These are phyloP conservation scores for Leptopilina syphax DNA, from an alignment of 2,888 invertebrate genomes.

Conservation along the genomic window DNA sequence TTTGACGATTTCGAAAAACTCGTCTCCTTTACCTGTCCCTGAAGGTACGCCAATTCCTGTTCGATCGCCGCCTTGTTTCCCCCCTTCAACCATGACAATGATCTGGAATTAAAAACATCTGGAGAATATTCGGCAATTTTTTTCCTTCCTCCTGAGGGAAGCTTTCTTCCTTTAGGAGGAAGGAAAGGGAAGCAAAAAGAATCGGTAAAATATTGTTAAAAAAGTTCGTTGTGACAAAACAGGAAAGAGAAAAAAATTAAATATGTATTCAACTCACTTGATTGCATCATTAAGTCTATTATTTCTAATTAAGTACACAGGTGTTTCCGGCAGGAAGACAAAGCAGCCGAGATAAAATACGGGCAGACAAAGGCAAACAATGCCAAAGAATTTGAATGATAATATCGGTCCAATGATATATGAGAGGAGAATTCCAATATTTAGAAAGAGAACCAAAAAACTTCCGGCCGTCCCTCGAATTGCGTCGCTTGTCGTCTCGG, in stretches of 20 bases:
- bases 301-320: conserved; percentile 75
- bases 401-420: conserved; percentile 76
- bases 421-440: conserved; percentile 75
- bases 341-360: conserved; percentile 75
- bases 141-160: too few species aligned
- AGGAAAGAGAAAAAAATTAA: too few species aligned
- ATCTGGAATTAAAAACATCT: conserved; percentile 56
- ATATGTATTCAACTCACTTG: conserved; percentile 64
- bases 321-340: conserved; percentile 80
- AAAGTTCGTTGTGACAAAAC: too few species aligned
- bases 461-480: conserved; percentile 79
- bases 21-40: conserved; percentile 61
- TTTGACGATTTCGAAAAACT: conserved; percentile 47
- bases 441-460: conserved; percentile 78
- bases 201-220: too few species aligned
- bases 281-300: conserved; percentile 72
- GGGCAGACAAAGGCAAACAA: conserved; percentile 73
- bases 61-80: conserved; percentile 65
- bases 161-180: too few species aligned
- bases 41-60: conserved; percentile 64
- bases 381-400: conserved; percentile 76
- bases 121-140: background rate
- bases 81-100: conserved; percentile 67
- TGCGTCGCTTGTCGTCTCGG: conserved; percentile 81
- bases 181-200: too few species aligned